Percentiles rank a stretch among this genome's conserved stretches.
These are phyloP conservation scores for Nycticryphes semicollaris DNA, from an alignment of 2,113 vertebrate genomes.

Conservation along the genomic window DNA sequence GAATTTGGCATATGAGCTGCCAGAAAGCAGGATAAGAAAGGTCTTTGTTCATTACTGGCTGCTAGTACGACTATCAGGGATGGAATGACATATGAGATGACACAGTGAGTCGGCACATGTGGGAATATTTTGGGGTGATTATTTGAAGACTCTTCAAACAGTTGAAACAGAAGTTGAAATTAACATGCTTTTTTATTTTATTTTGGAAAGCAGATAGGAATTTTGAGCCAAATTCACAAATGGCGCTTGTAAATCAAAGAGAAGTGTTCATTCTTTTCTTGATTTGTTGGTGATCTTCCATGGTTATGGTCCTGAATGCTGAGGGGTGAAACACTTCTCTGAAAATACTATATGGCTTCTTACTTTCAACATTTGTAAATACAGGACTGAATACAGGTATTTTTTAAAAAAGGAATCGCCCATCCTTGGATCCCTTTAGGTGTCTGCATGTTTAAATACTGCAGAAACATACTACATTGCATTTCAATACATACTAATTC, in stretches of 20 bases:
- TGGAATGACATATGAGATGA: constrained; percentile 2
- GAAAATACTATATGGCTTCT: not conserved
- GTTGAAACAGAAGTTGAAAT: not conserved
- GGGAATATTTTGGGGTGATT: constrained; percentile 26
- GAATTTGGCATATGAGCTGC: not conserved
- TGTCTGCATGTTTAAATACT: not conserved
- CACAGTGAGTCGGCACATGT: not conserved
- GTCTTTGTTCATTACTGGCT: constrained; percentile 38
- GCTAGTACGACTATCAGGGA: not conserved
- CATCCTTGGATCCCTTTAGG: not conserved
- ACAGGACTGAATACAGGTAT: not conserved
- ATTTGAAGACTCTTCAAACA: not conserved
- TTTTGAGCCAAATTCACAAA: not conserved
- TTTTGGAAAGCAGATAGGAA: not conserved
- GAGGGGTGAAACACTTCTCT: not conserved
- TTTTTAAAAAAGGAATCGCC: not conserved
- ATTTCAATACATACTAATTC: not conserved
- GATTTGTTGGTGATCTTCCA: not conserved
- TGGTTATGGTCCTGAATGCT: not conserved
- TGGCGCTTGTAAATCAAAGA: not conserved
- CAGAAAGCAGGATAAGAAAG: constrained; percentile 10
- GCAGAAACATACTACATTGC: not conserved
- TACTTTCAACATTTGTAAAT: not conserved
- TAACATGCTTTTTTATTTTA: not conserved
- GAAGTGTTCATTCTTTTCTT: not conserved